Evolutionary conservation across 2,797 vertebrate species (phyloP), one percentile per base, ranked within the genome.

Genomic region (Helostoma temminkii): DNA sequence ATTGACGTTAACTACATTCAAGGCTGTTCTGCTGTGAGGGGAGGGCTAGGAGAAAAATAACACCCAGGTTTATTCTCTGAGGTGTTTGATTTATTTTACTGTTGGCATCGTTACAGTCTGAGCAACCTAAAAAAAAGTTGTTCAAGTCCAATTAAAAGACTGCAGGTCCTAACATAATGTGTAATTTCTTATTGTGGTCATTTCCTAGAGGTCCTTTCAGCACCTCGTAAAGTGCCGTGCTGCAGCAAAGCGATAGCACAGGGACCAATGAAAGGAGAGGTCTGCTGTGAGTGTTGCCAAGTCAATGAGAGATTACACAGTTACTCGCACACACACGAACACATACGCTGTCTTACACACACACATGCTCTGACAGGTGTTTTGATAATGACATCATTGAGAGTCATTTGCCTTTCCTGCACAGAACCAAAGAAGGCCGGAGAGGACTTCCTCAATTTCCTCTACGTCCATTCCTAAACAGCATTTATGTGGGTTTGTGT

Each of bases 351-450:
- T n/a, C n/a, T n/a, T n/a, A n/a, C 59, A 49, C 55, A 69, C 52
- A 32, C 24, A 54, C 14, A 1, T 19, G 21, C 18, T 53, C 22
- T 46, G 75, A 84, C 72, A 80, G 74, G 66, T 69, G 70, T 72
- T 82, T 82, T 78, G 66, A 80, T 69, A 82, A 66, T 78, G 61
- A 79, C 77, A 84, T 85, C 72, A 83, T 49, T 34, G 57, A 53
- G 69, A 80, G 39, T 58, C 50, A 45, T 82, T 91, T 57, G 21
- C 42, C 12, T 68, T 59, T 63, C 18, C 50, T 53, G 42, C 16
- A 12, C 6, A 19, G 32, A 59, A 47, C 53, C 59, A 60, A 82
- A 75, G 34, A 22, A 43, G 25, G 34, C 49, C 59, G 34, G 21
- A 36, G 56, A 81, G 67, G 57, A 58, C 58, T 62, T 72, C 50